Base-by-base conservation (phyloP, 2,888 invertebrate species). In the Meghimatium bilineatum region DNA sequence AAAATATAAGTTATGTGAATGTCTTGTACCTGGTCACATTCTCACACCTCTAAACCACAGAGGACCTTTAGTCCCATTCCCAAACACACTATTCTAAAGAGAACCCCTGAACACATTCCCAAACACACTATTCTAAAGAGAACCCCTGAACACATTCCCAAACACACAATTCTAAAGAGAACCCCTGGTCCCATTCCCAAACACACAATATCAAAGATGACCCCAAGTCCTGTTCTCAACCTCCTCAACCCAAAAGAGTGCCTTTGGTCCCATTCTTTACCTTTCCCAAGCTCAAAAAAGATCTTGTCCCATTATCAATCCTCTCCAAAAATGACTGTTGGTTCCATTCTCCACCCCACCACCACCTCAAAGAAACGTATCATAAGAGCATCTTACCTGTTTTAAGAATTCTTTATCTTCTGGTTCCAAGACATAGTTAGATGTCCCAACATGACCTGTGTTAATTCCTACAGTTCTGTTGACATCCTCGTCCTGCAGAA, bases 401-500 rank as follows among this genome's bases (percentile, higher is more conserved):
- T 92, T 88, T 72, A 92, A 89, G 86, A 92, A 93, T 8, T 89
- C 88, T 76, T 90, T 87, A 85, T 93, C 93, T 26, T 85, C 91
- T 10, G 89, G 87, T 83, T 93, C 93, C 36, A 93, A 86, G 56
- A 85, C 88, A 84, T 92, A 93, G 85, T 93, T 92, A 26, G 91
- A 91, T 8, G 93, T 93, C 6, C 90, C 92, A 26, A 93, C 90
- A 86, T 93, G 92, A 72, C 92, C 93, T 10, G 92, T 93, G 88
- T 93, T 93, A 52, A 93, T 92, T 0, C 92, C 92, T 26, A 93
- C 91, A 26, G 93, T 93, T 69, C 93, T 84, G 52, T 90, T 85
- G 10, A 89, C 87, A 86, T 93, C 93, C 36, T 88, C 80, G 71
- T 89, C 89, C 91, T 91, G 82, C 5, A 80, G 84, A 34, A 44